Evolutionary conservation across 2,797 vertebrate species (phyloP).

Genomic region (Setipinna tenuifilis): DNA sequence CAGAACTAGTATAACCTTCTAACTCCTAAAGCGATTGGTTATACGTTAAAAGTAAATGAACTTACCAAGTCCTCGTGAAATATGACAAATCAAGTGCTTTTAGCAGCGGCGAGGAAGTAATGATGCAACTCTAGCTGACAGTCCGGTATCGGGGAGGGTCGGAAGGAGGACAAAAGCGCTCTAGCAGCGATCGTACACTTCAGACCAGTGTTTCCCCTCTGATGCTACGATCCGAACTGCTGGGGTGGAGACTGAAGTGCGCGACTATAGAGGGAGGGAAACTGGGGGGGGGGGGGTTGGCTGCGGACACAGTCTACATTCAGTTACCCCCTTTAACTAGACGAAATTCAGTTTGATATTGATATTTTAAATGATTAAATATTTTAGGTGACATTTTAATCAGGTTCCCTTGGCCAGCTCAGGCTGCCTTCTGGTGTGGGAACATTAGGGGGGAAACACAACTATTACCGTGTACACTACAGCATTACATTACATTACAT

Average conservation of each 20-base stretch:
- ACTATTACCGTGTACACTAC: too few relatives aligned
- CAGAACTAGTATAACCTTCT: background rate
- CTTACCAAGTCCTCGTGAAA: background rate
- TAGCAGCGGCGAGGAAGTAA: background rate
- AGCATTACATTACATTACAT: too few relatives aligned
- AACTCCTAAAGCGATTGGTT: background rate
- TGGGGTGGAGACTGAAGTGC: constrained; percentile 23
- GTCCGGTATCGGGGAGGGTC: background rate
- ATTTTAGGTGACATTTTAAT: background rate
- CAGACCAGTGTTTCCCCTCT: background rate
- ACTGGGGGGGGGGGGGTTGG: too few relatives aligned
- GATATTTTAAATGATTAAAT: background rate
- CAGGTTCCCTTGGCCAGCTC: too few relatives aligned
- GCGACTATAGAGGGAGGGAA: background rate
- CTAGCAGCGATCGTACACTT: background rate
- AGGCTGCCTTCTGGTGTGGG: background rate
- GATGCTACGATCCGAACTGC: constrained; percentile 1
- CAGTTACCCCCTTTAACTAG: too few relatives aligned
- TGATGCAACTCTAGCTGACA: background rate
- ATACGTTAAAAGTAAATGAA: background rate
- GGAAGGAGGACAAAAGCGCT: background rate
- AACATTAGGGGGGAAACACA: background rate
- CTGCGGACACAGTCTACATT: too few relatives aligned
- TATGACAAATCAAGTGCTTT: background rate
- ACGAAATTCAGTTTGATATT: too few relatives aligned